Base-by-base conservation (phyloP, 1,140 invertebrate genomes). In the Conus ventricosus region DNA sequence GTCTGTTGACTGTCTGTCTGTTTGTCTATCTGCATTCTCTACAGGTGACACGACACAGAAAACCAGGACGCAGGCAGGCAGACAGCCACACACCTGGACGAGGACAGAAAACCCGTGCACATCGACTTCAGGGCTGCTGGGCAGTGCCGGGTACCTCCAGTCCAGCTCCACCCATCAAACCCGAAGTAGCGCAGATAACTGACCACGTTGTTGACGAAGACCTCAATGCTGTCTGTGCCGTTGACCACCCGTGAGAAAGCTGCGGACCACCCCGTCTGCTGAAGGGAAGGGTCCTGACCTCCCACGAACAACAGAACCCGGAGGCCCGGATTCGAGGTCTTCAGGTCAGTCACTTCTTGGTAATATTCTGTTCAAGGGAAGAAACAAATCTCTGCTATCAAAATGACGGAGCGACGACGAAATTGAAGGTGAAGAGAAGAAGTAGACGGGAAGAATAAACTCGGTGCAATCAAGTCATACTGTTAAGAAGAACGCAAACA, bases 261-360 rank as follows among this genome's bases (percentile, higher is more conserved):
- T 23, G 92, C 92, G 84, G 94, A 95, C 89, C 98, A 96, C 15
- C 96, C 96, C 0, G 98, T 98, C 17, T 98, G 98, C 95, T 99
- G 98, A 8, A 15, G 8, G 8, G 57, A 8, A 8, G 57, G 57
- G 94, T 98, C 99, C 98, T 98, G 99, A 1, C 98, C 98, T 17
- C 98, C 98, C 90, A 99, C 98, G 6, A 98, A 98, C 87, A 99
- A 96, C 95, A 99, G 95, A 0, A 98, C 98, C 95, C 99, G 99
- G 90, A 99, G 93, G 84, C 97, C 97, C 92, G 98, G 98, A 95
- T 99, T 99, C 95, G 98, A 98, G 95, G 98, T 97, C 95, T 99
- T 99, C 84, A 87, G 76, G 51, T 17, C n/a, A 5, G 81, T 83
- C 81, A 55, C 55, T 51, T 55, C 17, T 23, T 83, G 0, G 81